Evolutionary conservation across 1,140 invertebrate species (phyloP), one percentile per base, ranked within the genome.

Genomic region (Drosophila mayri): DNA sequence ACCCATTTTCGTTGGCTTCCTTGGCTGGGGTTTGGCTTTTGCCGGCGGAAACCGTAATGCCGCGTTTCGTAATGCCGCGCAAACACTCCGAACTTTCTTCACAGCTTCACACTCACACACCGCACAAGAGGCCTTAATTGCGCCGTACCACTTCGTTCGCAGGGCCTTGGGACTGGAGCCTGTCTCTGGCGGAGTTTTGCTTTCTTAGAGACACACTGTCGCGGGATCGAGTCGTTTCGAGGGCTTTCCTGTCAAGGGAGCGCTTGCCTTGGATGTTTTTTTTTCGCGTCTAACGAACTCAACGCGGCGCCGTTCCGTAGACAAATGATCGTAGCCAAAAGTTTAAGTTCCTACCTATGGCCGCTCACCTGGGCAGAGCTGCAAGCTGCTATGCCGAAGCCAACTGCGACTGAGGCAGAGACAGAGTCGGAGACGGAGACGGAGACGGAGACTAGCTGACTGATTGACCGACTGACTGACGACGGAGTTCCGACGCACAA

Each of bases 301-400:
- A 71, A 81, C 91, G 71, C 87, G 79, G 60, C 79, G 91, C 75
- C 81, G 91, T 78, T 90, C 80, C 84, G 91, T 86, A 92, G 83
- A 92, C 84, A 92, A 92, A 90, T 92, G 91, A 92, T 86, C 91
- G 82, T 68, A 86, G 84, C 72, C 76, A 86, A 90, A 90, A 73
- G 66, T 76, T 47, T 76, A 90, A 85, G 72, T 90, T 90, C 81
- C 61, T 90, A 90, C 85, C 81, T 85, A 90, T 81, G 79, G 66
- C 65, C 54, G 40, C 64, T 72, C 59, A 50, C 68, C 65, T 66
- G 66, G 55, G n/a, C 75, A 71, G 82, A 55, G 57, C 67, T 14
- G 57, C 52, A 40, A 25, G 14, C 40, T 11, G 30, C 38, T n/a
- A 8, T 61, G 47, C 38, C 55, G 64, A 20, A 49, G 46, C 30